Percentiles rank a stretch among this genome's conserved stretches.
Conservation (phyloP, 1,140 invertebrate genomes). For the Drosophila grimshawi region DNA sequence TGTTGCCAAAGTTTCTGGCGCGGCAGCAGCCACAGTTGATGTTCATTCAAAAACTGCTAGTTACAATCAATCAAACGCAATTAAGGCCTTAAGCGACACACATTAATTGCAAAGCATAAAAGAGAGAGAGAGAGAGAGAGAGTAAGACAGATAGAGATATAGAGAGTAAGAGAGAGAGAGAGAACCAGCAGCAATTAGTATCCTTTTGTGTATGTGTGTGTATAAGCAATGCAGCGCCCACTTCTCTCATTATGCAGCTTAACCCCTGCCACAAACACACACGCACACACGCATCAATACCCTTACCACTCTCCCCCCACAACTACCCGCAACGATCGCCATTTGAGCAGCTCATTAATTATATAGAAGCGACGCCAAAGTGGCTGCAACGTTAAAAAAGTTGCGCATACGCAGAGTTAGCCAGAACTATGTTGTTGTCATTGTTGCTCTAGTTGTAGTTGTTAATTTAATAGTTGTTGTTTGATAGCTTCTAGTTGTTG, state of each 20-base stretch:
- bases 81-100: constrained; percentile 67
- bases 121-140: background rate
- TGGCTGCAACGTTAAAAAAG: constrained; percentile 65
- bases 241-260: constrained; percentile 73
- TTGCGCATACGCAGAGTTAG: constrained; percentile 71
- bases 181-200: constrained; percentile 61
- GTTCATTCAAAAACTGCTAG: constrained; percentile 55
- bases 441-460: background rate
- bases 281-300: background rate
- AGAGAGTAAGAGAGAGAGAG: constrained; percentile 8
- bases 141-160: too few relatives aligned
- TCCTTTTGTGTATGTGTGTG: constrained; percentile 24
- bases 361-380: constrained; percentile 70
- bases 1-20: background rate
- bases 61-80: constrained; percentile 77
- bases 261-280: background rate
- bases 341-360: constrained; percentile 74
- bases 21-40: constrained; percentile 15
- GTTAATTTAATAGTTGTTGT: background rate
- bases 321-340: background rate
- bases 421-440: constrained; percentile 42
- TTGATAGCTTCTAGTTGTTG: background rate
- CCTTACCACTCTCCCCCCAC: too few relatives aligned
- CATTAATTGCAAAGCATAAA: constrained; percentile 1
- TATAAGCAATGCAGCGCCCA: constrained; percentile 21